Conservation (phyloP, 2,113 vertebrate species). For the Daboia siamensis region DNA sequence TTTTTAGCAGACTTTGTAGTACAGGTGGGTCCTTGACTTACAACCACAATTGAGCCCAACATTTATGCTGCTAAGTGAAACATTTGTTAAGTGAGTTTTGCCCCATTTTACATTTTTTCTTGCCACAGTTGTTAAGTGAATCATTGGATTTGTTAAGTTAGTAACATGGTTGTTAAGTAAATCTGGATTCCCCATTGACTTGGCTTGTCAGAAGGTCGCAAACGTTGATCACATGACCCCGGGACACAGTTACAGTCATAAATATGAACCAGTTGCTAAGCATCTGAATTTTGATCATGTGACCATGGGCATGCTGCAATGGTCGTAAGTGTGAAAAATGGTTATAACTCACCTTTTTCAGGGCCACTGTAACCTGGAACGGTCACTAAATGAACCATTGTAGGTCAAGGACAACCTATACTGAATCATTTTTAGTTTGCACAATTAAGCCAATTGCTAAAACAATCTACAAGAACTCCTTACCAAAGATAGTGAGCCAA, state of each 20-base stretch:
- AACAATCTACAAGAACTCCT: neutral
- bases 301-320: neutral
- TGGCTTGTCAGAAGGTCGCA: neutral
- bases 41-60: neutral
- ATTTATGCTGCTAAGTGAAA: neutral
- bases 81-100: neutral
- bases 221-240: neutral
- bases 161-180: neutral
- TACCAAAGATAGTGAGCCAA: conserved; percentile 37
- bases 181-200: neutral
- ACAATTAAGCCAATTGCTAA: neutral
- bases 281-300: neutral
- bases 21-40: neutral
- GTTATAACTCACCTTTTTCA: neutral
- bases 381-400: neutral
- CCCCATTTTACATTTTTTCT: neutral
- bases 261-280: neutral
- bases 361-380: neutral
- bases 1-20: neutral
- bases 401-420: too few species aligned
- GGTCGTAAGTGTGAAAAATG: neutral
- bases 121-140: neutral
- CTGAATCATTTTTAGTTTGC: neutral
- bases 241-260: neutral
- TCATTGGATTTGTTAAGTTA: neutral